Conservation (phyloP, 1,140 invertebrate species). For the Euschistus heros region DNA sequence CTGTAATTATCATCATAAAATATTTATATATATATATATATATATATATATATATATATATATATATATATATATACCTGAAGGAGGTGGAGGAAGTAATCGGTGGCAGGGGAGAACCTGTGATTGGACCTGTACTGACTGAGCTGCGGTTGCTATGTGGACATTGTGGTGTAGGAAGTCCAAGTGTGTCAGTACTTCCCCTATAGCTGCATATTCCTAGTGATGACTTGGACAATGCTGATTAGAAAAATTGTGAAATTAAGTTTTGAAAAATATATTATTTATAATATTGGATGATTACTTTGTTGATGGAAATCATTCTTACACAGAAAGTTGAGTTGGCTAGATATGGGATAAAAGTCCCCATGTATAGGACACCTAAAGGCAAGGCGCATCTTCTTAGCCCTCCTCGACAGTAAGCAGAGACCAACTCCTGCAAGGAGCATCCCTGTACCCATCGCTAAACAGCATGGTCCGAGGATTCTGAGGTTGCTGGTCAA, state of each 20-base stretch:
- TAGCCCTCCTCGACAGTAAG: slow-evolving; percentile 50
- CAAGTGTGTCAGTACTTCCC: slow-evolving; percentile 41
- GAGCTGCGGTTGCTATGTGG: slow-evolving; percentile 43
- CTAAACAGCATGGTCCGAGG: slow-evolving; percentile 58
- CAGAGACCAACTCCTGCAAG: slow-evolving; percentile 47
- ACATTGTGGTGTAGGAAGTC: slow-evolving; percentile 47
- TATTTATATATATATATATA: background rate
- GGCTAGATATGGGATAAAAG: slow-evolving; percentile 47
- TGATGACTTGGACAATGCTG: background rate
- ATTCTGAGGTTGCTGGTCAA: slow-evolving; percentile 61
- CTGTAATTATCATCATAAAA: background rate
- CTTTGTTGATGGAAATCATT: background rate
- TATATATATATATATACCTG: background rate
- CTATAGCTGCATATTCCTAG: slow-evolving; percentile 37
- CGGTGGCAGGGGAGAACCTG: slow-evolving; percentile 18
- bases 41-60: background rate
- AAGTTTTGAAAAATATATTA: too few relatives aligned
- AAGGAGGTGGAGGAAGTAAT: slow-evolving; percentile 13
- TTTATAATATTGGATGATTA: too few relatives aligned
- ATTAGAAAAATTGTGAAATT: background rate
- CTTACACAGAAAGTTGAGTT: background rate
- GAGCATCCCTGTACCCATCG: slow-evolving; percentile 57
- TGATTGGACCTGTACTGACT: slow-evolving; percentile 15
- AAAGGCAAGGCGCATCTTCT: slow-evolving; percentile 57
- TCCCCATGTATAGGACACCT: slow-evolving; percentile 66